Conservation (phyloP, 2,113 vertebrate genomes). For the Pollachius pollachius region DNA sequence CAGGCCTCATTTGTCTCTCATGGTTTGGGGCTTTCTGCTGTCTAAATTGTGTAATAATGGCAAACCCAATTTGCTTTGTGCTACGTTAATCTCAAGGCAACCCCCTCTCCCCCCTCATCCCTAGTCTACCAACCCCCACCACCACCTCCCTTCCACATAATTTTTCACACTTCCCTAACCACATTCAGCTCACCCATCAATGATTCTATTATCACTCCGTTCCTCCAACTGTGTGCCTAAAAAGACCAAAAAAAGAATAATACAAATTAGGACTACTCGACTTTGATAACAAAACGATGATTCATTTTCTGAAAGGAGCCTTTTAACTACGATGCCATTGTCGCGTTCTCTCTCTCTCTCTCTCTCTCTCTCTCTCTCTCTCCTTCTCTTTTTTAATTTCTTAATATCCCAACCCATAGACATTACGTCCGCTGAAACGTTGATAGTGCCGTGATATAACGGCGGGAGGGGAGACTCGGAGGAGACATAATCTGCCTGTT, state of each 20-base stretch:
- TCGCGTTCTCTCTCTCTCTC: background rate
- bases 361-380: conserved; percentile 39
- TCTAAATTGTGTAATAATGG: conserved; percentile 70
- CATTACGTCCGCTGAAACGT: background rate
- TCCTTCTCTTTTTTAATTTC: background rate
- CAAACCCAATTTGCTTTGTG: conserved; percentile 74
- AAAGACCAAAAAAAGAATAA: conserved; percentile 43
- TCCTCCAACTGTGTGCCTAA: conserved; percentile 33
- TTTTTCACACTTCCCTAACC: conserved; percentile 58
- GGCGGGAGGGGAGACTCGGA: conserved; percentile 2
- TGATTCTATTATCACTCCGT: conserved; percentile 68
- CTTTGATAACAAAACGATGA: conserved; percentile 41
- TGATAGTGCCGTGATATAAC: conserved; percentile 24
- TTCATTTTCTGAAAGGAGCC: conserved; percentile 32
- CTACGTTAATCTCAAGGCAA: conserved; percentile 69
- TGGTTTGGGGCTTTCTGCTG: conserved; percentile 70
- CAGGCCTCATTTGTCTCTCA: conserved; percentile 73
- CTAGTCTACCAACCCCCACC: background rate
- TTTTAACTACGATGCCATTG: conserved; percentile 14
- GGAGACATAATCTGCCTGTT: conserved; percentile 19
- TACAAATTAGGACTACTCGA: conserved; percentile 42
- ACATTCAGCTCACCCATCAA: conserved; percentile 68
- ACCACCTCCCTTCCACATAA: background rate
- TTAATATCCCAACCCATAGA: background rate
- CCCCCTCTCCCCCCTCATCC: conserved; percentile 16